Evolutionary conservation across 2,888 invertebrate genomes (phyloP).

Genomic region (Yponomeuta sedellus): DNA sequence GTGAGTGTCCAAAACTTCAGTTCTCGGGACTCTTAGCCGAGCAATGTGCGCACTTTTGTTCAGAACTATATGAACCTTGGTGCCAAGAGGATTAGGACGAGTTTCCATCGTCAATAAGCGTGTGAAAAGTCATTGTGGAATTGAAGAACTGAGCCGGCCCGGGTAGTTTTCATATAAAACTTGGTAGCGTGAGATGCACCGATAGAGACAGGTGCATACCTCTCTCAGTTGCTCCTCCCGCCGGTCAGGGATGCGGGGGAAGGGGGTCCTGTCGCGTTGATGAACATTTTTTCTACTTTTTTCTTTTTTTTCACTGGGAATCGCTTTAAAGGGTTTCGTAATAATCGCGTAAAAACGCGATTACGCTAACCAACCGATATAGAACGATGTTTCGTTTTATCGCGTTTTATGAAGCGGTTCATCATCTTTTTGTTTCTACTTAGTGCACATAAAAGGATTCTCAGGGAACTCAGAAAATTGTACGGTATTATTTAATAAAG

Average conservation of each 20-base stretch:
- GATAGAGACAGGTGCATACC: constrained; percentile 38
- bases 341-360: constrained; percentile 64
- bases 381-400: background rate
- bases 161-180: constrained; percentile 74
- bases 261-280: constrained; percentile 72
- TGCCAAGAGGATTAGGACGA: constrained; percentile 8
- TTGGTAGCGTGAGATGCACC: constrained; percentile 70
- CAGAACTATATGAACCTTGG: constrained; percentile 26
- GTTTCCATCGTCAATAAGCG: background rate
- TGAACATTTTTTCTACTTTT: constrained; percentile 73
- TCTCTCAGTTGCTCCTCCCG: constrained; percentile 57
- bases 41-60: constrained; percentile 23
- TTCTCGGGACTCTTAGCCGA: constrained; percentile 24
- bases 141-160: constrained; percentile 43
- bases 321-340: constrained; percentile 76
- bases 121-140: constrained; percentile 32
- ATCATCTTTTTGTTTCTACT: background rate
- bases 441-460: background rate
- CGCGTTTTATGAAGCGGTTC: background rate
- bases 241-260: constrained; percentile 53
- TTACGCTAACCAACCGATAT: constrained; percentile 60
- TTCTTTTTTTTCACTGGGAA: constrained; percentile 72
- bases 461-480: too few relatives aligned
- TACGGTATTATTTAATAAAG: too few relatives aligned
- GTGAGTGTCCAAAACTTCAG: constrained; percentile 61